Evolutionary conservation across 2,888 invertebrate genomes (phyloP).

Genomic region (Nebria salina): DNA sequence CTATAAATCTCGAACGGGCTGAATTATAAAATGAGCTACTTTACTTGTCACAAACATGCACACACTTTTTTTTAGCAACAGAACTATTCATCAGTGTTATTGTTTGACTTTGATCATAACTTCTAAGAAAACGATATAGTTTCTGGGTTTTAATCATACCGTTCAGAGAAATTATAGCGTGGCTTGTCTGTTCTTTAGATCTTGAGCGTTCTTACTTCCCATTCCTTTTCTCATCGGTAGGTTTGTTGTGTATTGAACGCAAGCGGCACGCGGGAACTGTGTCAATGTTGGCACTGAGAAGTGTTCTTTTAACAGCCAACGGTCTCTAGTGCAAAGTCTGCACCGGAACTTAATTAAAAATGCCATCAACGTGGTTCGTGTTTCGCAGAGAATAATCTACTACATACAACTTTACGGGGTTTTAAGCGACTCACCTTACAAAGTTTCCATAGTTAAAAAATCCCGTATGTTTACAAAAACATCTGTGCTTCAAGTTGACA

Average conservation of each 20-base stretch:
- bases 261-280: conserved; percentile 14
- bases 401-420: conserved; percentile 42
- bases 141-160: conserved; percentile 37
- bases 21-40: background rate
- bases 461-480: conserved; percentile 39
- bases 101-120: conserved; percentile 46
- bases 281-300: conserved; percentile 45
- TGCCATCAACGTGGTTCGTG: conserved; percentile 44
- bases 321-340: conserved; percentile 33
- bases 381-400: conserved; percentile 40
- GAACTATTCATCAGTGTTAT: conserved; percentile 45
- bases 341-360: conserved; percentile 47
- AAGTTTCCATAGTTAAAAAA: conserved; percentile 26
- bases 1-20: background rate
- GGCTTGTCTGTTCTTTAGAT: background rate
- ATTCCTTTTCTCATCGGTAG: background rate
- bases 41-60: conserved; percentile 3
- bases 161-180: conserved; percentile 27
- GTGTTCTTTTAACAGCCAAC: conserved; percentile 44
- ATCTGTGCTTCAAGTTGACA: conserved; percentile 13
- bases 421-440: conserved; percentile 45
- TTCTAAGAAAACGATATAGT: conserved; percentile 30
- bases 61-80: conserved; percentile 15
- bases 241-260: conserved; percentile 7
- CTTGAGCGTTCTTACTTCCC: background rate